phyloP scores from a whole-genome alignment of 2,888 invertebrate genomes.

The Rhagonycha fulva region DNA sequence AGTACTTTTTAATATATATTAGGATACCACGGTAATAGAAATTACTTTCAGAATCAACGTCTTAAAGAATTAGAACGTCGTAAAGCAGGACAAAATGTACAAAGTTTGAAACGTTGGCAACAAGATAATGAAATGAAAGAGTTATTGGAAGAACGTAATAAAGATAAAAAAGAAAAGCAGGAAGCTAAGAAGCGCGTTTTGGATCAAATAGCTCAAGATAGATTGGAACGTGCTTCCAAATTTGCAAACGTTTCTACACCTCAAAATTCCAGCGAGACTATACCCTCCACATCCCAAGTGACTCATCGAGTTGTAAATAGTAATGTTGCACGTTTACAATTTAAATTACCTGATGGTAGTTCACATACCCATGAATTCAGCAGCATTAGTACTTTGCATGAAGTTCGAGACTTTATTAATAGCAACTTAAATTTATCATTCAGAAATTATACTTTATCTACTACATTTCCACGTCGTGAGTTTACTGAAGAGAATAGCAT shows the following conservation, averaged over 20 bases:
- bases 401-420: constrained; percentile 56
- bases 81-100: constrained; percentile 72
- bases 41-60: constrained; percentile 43
- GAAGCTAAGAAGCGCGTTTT: constrained; percentile 76
- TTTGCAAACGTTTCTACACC: constrained; percentile 40
- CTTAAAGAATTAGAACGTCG: constrained; percentile 72
- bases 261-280: constrained; percentile 12
- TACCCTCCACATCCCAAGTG: constrained; percentile 20
- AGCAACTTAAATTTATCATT: constrained; percentile 51
- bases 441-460: constrained; percentile 72
- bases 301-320: constrained; percentile 33
- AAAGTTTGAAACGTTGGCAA: constrained; percentile 72
- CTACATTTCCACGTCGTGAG: constrained; percentile 76
- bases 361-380: constrained; percentile 75
- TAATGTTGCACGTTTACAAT: constrained; percentile 76
- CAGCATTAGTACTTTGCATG: constrained; percentile 65
- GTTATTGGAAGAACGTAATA: constrained; percentile 72
- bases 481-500: constrained; percentile 61
- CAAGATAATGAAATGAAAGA: constrained; percentile 77
- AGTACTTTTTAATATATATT: background rate
- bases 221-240: constrained; percentile 67
- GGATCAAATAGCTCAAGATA: constrained; percentile 85
- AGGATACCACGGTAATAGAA: background rate
- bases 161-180: constrained; percentile 76
- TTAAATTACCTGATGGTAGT: constrained; percentile 82